Base-by-base conservation (phyloP, 2,797 vertebrate genomes). In the Smutsia temminckii region DNA sequence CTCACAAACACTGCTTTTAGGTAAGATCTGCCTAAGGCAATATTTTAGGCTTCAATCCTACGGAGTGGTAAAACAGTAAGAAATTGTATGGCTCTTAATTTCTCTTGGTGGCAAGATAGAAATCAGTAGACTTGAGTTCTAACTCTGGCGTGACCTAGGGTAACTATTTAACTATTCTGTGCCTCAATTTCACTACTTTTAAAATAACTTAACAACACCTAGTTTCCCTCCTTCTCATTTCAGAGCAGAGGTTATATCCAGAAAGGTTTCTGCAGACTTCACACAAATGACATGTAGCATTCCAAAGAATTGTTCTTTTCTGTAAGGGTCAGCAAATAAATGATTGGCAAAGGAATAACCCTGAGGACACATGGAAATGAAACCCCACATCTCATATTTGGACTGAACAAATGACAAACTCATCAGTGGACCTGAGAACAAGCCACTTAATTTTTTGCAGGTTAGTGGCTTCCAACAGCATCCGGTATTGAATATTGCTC, bases 401-500 rank as follows among this genome's bases (percentile, higher is more conserved):
- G 9, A 69, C 91, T 96, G 71, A 86, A 78, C 4, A n/a, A 84
- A 69, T 89, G 71, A 89, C 59, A 96, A 89, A 32, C 79, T 95
- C 40, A 66, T 32, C 85, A 93, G 16, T 95, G 85, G 72, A 80
- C 42, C 59, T 16, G 78, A 13, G 59, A 81, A 69, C 80, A 91
- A 86, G 53, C 20, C 83, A 89, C 71, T 93, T 93, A 64, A 64
- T 85, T 89, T 95, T 97, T 96, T 79, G 94, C 37, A 97, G 84
- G 77, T 29, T 93, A 96, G 84, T 81, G 92, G 64, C 71, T 53
- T 98, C 89, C 95, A 95, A 69, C 96, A 93, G 85, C 87, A 98
- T 97, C 97, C 97, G 91, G 98, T 95, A 97, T 37, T 88, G 93
- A 95, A 91, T 80, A 96, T 86, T 97, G 86, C 93, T 53, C 91